A percentile compares a stretch with the other conserved stretches of the same genome.
Evolutionary conservation across 2,888 invertebrate species (phyloP).

Genomic region (Diabrotica balteata): DNA sequence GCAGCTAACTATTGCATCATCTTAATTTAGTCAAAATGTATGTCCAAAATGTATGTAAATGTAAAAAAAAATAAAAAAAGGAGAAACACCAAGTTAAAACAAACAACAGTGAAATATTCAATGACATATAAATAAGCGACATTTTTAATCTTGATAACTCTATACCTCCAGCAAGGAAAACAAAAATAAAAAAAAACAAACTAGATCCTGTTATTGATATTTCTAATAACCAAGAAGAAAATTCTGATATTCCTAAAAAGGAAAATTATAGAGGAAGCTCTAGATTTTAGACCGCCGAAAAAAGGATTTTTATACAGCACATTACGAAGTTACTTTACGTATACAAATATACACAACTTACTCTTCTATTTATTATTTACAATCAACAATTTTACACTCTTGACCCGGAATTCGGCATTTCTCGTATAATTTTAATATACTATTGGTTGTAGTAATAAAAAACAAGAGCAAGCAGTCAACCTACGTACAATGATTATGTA

Average conservation of each 20-base stretch:
- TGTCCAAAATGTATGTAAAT: too few species aligned
- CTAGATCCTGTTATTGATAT: not conserved
- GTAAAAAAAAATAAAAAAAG: not conserved
- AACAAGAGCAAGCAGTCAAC: not conserved
- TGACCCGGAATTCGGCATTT: too few species aligned
- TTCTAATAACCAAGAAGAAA: not conserved
- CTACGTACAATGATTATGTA: not conserved
- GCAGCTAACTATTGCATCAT: not conserved
- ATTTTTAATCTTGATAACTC: not conserved
- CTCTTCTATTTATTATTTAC: too few species aligned
- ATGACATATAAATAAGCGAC: not conserved
- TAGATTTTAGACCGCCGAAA: too few species aligned
- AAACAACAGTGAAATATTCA: too few species aligned
- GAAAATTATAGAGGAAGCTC: not conserved
- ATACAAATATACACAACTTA: too few species aligned
- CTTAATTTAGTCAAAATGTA: conserved; percentile 4
- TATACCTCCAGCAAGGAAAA: not conserved
- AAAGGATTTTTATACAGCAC: not conserved
- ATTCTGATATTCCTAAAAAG: not conserved
- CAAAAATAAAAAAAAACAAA: not conserved
- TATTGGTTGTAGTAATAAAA: too few species aligned
- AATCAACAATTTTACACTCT: too few species aligned
- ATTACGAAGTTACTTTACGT: too few species aligned
- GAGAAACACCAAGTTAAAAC: not conserved
- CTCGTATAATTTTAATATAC: too few species aligned